Base-by-base conservation (phyloP, 2,888 invertebrate species). In the Brachylomia viminalis region DNA sequence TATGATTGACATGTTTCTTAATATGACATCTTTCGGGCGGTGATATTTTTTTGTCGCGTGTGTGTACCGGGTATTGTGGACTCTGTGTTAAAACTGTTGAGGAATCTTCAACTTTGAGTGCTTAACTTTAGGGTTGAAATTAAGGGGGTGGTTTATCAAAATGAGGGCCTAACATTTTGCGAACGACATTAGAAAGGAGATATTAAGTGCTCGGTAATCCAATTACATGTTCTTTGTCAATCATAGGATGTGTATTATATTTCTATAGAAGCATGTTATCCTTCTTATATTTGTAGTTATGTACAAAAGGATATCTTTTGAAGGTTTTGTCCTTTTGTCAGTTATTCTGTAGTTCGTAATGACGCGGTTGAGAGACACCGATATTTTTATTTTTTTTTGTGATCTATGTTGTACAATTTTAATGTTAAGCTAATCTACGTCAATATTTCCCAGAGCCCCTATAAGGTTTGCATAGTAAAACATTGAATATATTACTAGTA, bases 1-100 rank as follows among this genome's bases (percentile, higher is more conserved):
- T 96, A 96, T 96, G 96, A 96, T 96, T 96, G 96, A 96, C 96
- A 95, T 95, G 94, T 96, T 96, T 94, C 94, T 95, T 96, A 96
- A 96, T 96, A 96, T 96, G 96, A 96, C 96, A 96, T 96, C 94
- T 95, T 94, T 94, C 94, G 90, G 91, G 93, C 96, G 95, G 95
- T 96, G 96, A 96, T 96, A 95, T 96, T 96, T 96, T 96, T 96
- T 96, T 96, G 95, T 95, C 96, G 94, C 94, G 90, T 89, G 90
- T 89, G 91, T 91, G 87, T 92, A 90, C 93, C 89, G 86, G 89
- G 88, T 88, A 90, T 80, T 88, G 74, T 70, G 66, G 68, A 74
- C 64, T 66, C 52, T 59, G 56, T 58, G 1, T 10, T 5, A 1
- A 83, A 66, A 81, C 13, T n/a, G 23, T 10, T 62, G 27, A 42